These are phyloP conservation scores for Mycalesis mineus DNA, from an alignment of 2,888 invertebrate genomes.

Conservation along the genomic window DNA sequence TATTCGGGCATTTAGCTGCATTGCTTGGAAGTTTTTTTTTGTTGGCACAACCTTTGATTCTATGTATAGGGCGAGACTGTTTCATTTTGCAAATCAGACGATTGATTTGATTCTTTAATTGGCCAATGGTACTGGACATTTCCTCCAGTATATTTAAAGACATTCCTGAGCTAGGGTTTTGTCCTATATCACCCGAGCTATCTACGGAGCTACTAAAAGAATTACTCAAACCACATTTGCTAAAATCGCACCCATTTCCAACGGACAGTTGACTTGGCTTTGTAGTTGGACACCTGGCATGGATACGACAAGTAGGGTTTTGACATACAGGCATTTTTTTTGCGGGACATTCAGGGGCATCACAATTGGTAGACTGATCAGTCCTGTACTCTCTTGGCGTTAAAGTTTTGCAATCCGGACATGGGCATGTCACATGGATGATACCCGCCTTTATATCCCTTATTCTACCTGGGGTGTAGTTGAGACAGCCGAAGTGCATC, in stretches of 20 bases:
- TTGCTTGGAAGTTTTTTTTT: slow-evolving; percentile 27
- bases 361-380: slow-evolving; percentile 48
- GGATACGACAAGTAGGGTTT: slow-evolving; percentile 23
- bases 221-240: slow-evolving; percentile 36
- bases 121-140: slow-evolving; percentile 44
- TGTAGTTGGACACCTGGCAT: no score
- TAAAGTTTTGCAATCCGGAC: slow-evolving; percentile 56
- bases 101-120: slow-evolving; percentile 42
- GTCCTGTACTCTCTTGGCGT: slow-evolving; percentile 47
- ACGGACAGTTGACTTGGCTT: slow-evolving; percentile 23
- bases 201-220: slow-evolving; percentile 15
- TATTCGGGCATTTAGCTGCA: slow-evolving; percentile 40
- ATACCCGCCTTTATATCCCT: slow-evolving; percentile 56
- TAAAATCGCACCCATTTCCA: slow-evolving; percentile 33
- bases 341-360: slow-evolving; percentile 50
- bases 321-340: slow-evolving; percentile 43
- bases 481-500: slow-evolving; percentile 59
- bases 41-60: slow-evolving; percentile 21
- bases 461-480: slow-evolving; percentile 62
- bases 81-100: slow-evolving; percentile 40
- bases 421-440: slow-evolving; percentile 61
- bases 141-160: slow-evolving; percentile 38
- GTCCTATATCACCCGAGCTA: slow-evolving; percentile 36
- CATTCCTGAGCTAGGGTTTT: slow-evolving; percentile 27
- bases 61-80: slow-evolving; percentile 39